These are phyloP conservation scores for Therioaphis trifolii DNA, from an alignment of 2,888 invertebrate species.

Conservation along the genomic window DNA sequence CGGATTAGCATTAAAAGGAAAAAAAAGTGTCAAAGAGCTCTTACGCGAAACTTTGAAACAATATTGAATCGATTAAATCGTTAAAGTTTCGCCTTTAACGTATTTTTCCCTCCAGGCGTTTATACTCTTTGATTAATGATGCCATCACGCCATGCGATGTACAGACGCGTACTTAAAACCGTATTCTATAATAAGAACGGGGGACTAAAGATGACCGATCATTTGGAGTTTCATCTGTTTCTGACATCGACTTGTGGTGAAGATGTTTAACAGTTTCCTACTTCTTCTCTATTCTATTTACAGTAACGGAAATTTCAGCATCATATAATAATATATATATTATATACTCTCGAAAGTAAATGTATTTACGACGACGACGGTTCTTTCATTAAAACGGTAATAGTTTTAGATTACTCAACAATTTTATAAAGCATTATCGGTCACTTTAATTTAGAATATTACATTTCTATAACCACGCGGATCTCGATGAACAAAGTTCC, in stretches of 20 bases:
- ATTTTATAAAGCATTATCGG: not conserved
- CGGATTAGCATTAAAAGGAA: slow-evolving; percentile 8
- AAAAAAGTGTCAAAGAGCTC: slow-evolving; percentile 45
- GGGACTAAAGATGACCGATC: slow-evolving; percentile 22
- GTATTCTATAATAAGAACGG: slow-evolving; percentile 25
- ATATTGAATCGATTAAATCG: slow-evolving; percentile 54
- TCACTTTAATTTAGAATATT: not conserved
- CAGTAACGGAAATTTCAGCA: not conserved
- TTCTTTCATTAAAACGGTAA: not conserved
- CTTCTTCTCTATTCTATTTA: not conserved
- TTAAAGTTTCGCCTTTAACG: slow-evolving; percentile 45
- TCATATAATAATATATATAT: too few species aligned
- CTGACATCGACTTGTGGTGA: not conserved
- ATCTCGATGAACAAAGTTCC: too few species aligned
- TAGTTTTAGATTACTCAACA: too few species aligned
- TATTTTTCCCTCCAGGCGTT: not conserved
- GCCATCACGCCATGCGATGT: not conserved
- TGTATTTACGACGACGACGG: not conserved
- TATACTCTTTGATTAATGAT: slow-evolving; percentile 50
- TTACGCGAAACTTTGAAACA: slow-evolving; percentile 32
- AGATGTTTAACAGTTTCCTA: slow-evolving; percentile 10
- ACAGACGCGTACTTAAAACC: slow-evolving; percentile 18
- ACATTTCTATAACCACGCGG: too few species aligned
- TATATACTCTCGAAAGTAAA: not conserved
- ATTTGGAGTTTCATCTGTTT: slow-evolving; percentile 30